Evolutionary conservation across 2,113 vertebrate species (phyloP).

Genomic region (Meriones unguiculatus): DNA sequence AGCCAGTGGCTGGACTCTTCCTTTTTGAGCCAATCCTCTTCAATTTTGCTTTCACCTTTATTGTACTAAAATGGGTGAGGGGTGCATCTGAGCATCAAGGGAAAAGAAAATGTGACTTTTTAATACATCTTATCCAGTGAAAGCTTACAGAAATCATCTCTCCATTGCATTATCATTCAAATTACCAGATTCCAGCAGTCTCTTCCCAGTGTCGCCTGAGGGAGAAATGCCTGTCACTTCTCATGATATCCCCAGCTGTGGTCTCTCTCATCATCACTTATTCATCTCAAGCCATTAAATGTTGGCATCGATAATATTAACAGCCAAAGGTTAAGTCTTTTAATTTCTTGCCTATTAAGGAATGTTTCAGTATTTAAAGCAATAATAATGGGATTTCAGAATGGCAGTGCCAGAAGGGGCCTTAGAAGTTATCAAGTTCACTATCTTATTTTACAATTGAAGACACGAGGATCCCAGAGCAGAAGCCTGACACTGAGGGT

Average conservation of each 20-base stretch:
- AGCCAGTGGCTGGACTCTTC: rapidly evolving
- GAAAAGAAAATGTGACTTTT: background rate
- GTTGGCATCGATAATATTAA: slow-evolving; percentile 27
- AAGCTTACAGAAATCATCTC: background rate
- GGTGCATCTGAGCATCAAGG: background rate
- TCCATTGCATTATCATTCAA: background rate
- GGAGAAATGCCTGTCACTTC: background rate
- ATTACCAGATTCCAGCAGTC: background rate
- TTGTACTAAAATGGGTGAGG: background rate
- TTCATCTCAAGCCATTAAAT: slow-evolving; percentile 36
- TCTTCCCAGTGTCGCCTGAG: background rate
- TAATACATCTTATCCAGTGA: background rate
- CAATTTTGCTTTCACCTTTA: background rate
- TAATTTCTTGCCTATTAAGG: slow-evolving; percentile 53
- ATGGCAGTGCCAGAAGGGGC: background rate
- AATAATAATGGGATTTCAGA: slow-evolving; percentile 25
- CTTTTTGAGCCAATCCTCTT: background rate
- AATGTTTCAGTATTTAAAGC: slow-evolving; percentile 40
- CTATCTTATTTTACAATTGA: slow-evolving; percentile 15
- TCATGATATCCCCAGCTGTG: background rate
- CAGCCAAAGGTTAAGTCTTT: slow-evolving; percentile 45
- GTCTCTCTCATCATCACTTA: slow-evolving; percentile 3
- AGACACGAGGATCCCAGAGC: background rate
- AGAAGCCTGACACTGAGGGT: background rate
- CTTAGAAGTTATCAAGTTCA: slow-evolving; percentile 21